phyloP scores from a whole-genome alignment of 2,113 vertebrate genomes.

The Phrynosoma platyrhinos region DNA sequence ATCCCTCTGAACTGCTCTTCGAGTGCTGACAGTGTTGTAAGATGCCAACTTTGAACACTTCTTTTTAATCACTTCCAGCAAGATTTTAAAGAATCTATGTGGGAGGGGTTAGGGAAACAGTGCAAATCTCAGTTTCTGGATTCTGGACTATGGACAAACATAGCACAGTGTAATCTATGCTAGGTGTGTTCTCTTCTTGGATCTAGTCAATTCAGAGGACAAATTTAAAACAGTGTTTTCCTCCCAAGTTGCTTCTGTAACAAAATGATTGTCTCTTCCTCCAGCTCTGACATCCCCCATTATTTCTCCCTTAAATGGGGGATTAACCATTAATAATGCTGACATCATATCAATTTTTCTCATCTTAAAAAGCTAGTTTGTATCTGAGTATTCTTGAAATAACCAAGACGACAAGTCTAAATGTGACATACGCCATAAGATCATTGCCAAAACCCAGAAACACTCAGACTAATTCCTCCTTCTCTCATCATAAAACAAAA shows the following conservation, averaged over 20 bases:
- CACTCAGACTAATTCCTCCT: background rate
- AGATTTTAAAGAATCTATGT: conserved; percentile 87
- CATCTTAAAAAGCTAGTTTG: background rate
- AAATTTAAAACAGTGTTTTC: background rate
- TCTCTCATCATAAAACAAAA: background rate
- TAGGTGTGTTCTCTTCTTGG: background rate
- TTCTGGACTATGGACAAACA: background rate
- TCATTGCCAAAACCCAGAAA: background rate
- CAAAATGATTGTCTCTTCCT: background rate
- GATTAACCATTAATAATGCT: background rate
- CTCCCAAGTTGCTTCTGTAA: background rate
- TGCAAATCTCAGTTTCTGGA: background rate
- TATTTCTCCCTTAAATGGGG: background rate
- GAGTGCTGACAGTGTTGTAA: conserved; percentile 81
- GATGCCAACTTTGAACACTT: conserved; percentile 84
- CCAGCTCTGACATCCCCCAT: background rate
- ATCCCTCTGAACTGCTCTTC: conserved; percentile 84
- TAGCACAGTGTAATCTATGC: background rate
- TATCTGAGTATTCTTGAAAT: background rate
- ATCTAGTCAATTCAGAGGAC: background rate
- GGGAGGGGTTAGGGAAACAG: background rate
- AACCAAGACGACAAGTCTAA: background rate
- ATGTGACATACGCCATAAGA: background rate
- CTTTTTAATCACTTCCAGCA: conserved; percentile 88
- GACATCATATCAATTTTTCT: background rate